A percentile compares a stretch with the other conserved stretches of the same genome.
Conservation (phyloP, 2,797 vertebrate species). For the Ateles fusciceps region DNA sequence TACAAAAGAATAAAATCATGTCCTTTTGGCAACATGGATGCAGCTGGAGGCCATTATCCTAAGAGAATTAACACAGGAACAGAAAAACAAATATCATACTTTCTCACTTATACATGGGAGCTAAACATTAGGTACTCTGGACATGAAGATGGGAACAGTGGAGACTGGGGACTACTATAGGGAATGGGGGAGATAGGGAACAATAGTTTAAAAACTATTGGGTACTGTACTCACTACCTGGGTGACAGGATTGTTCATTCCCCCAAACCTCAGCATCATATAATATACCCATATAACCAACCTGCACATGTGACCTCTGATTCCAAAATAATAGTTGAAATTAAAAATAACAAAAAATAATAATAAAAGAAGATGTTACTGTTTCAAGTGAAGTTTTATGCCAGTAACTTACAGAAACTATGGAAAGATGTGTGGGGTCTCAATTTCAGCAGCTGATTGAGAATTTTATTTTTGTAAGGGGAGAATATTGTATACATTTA, state of each 20-base stretch:
- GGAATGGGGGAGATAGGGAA: background rate
- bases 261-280: background rate
- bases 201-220: background rate
- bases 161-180: background rate
- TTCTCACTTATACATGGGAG: background rate
- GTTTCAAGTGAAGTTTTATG: background rate
- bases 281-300: background rate
- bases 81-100: background rate
- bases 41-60: background rate
- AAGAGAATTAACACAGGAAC: background rate
- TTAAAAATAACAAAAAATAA: background rate
- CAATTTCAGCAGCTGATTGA: background rate
- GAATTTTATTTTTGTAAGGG: background rate
- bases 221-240: background rate
- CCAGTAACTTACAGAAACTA: background rate
- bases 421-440: background rate
- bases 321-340: background rate
- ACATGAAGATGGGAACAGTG: background rate
- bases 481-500: background rate
- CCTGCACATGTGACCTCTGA: background rate
- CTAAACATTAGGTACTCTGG: background rate
- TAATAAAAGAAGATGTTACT: background rate
- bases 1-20: background rate
- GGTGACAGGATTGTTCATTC: background rate
- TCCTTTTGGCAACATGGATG: background rate